Conservation (phyloP, 1,140 invertebrate genomes). For the Nomia melanderi region DNA sequence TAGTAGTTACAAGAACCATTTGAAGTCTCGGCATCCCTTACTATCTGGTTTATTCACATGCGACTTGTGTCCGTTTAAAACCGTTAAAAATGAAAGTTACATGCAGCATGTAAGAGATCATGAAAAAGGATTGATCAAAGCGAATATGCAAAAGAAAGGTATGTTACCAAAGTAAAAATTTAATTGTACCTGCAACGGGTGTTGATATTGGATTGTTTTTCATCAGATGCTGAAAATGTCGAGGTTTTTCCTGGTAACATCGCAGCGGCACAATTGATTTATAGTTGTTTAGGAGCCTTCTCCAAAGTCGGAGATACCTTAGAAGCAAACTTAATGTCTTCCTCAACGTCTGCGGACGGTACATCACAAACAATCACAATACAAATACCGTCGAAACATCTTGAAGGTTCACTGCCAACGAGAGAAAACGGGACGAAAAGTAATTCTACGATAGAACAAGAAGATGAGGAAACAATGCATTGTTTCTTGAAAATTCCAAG, state of each 20-base stretch:
- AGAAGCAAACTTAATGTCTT: conserved; percentile 79
- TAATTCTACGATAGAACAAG: conserved; percentile 71
- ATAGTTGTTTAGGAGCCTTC: conserved; percentile 80
- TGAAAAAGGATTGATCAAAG: conserved; percentile 80
- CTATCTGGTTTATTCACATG: conserved; percentile 83
- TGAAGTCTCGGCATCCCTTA: conserved; percentile 84
- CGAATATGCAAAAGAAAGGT: conserved; percentile 68
- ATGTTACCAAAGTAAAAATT: conserved; percentile 9
- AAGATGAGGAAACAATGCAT: conserved; percentile 79
- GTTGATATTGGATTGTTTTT: conserved; percentile 19
- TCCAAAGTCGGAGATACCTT: conserved; percentile 75
- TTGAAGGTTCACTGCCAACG: conserved; percentile 71
- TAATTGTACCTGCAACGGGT: not conserved
- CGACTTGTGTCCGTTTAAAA: conserved; percentile 82
- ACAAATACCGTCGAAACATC: conserved; percentile 77
- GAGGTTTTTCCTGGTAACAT: conserved; percentile 81
- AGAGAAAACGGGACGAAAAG: conserved; percentile 60
- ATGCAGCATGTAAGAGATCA: conserved; percentile 83
- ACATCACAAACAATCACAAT: conserved; percentile 80
- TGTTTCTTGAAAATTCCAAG: conserved; percentile 80
- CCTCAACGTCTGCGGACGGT: conserved; percentile 77
- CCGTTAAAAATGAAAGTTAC: conserved; percentile 83
- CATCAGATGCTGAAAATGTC: conserved; percentile 68
- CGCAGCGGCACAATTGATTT: conserved; percentile 82
- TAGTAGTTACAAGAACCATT: conserved; percentile 85